A percentile compares a stretch with the other conserved stretches of the same genome.
These are phyloP conservation scores for Gambusia yucatana DNA, from an alignment of 2,797 vertebrate genomes.

Conservation along the genomic window DNA sequence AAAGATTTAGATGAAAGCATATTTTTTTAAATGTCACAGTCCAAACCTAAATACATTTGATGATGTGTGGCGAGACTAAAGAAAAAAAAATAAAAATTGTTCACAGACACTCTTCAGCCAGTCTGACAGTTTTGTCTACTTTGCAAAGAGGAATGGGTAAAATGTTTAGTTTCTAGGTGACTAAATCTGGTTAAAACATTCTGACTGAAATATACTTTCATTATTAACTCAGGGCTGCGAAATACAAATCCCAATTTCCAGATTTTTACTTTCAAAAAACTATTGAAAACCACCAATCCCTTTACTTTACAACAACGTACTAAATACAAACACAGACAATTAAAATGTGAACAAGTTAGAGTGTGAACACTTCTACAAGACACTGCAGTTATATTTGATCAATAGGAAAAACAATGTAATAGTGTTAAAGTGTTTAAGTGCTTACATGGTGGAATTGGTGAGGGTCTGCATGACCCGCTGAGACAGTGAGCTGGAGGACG, in stretches of 20 bases:
- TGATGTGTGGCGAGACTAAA: neutral
- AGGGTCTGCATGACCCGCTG: constrained; percentile 89
- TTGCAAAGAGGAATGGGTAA: neutral
- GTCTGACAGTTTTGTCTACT: neutral
- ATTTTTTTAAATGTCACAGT: neutral
- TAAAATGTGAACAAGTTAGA: neutral
- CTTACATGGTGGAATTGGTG: constrained; percentile 88
- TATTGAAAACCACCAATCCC: neutral
- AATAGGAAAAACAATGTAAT: neutral
- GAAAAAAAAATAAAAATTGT: neutral
- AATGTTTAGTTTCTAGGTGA: neutral
- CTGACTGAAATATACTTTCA: neutral
- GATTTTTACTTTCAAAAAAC: neutral
- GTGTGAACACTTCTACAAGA: neutral
- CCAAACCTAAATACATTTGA: neutral
- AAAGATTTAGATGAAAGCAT: neutral
- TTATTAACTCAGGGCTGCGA: neutral
- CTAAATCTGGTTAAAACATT: neutral
- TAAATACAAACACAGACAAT: neutral
- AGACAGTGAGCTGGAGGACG: constrained; percentile 91
- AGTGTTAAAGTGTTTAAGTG: neutral
- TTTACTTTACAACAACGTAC: neutral
- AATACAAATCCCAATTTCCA: neutral
- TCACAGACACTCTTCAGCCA: neutral
- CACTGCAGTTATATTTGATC: neutral